Conservation (phyloP, 2,113 vertebrate species). For the Syngnathus floridae region DNA sequence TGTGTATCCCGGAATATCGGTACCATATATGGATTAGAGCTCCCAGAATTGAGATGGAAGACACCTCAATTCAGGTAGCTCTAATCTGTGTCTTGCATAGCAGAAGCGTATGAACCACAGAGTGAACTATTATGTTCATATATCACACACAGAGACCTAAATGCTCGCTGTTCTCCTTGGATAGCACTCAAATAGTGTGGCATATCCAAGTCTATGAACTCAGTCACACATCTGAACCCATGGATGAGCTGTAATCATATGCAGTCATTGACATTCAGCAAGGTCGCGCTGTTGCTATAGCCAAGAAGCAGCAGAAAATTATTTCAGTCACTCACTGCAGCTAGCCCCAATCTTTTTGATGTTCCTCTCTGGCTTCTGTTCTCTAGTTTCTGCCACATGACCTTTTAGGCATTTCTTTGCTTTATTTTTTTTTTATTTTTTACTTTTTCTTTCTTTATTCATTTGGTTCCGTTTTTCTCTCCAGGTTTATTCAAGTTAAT, state of each 20-base stretch:
- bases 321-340: constrained; percentile 16
- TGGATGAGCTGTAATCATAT: constrained; percentile 55
- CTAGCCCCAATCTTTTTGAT: constrained; percentile 5
- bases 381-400: neutral
- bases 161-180: constrained; percentile 14
- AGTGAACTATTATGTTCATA: too few relatives aligned
- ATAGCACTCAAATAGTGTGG: constrained; percentile 25
- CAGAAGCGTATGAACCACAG: too few relatives aligned
- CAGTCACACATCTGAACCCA: constrained; percentile 44
- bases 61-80: too few relatives aligned
- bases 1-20: too few relatives aligned
- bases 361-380: constrained; percentile 1
- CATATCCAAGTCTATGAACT: constrained; percentile 39
- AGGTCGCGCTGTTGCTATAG: constrained; percentile 26
- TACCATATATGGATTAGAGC: too few relatives aligned
- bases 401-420: constrained; percentile 21
- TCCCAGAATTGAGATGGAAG: too few relatives aligned
- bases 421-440: neutral
- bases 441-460: constrained; percentile 6
- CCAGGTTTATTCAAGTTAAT: constrained; percentile 8
- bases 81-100: too few relatives aligned
- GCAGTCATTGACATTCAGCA: constrained; percentile 55
- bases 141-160: neutral
- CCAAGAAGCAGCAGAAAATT: constrained; percentile 14
- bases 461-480: constrained; percentile 14